Percentiles rank a stretch among this genome's conserved stretches.
Evolutionary conservation across 2,888 invertebrate genomes (phyloP).

Genomic region (Andrena flavipes): DNA sequence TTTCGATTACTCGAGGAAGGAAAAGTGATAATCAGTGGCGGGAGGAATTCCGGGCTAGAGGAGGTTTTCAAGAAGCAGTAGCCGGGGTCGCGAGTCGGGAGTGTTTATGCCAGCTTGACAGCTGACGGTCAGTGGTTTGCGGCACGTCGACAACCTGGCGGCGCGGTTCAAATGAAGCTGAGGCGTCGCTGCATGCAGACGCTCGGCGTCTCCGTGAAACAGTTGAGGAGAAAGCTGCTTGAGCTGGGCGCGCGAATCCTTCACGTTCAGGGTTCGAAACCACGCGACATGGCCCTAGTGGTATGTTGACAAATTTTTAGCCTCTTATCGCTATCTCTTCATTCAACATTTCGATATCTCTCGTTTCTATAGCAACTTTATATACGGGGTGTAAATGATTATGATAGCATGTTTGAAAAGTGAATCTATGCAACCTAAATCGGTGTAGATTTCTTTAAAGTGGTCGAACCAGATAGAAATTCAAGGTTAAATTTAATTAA

Average conservation of each 20-base stretch:
- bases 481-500: no score
- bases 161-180: conserved; percentile 84
- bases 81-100: conserved; percentile 40
- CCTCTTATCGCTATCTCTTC: not conserved
- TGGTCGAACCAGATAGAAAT: no score
- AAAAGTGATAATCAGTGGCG: conserved; percentile 38
- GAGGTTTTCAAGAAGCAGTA: conserved; percentile 5
- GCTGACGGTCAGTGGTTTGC: conserved; percentile 79
- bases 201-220: conserved; percentile 84
- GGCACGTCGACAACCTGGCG: conserved; percentile 82
- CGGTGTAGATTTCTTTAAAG: no score
- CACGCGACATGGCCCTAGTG: conserved; percentile 83
- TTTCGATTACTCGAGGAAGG: not conserved
- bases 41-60: conserved; percentile 31
- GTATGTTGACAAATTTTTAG: conserved; percentile 72
- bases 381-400: no score
- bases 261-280: conserved; percentile 82
- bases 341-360: not conserved
- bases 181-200: conserved; percentile 84
- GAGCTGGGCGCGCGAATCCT: conserved; percentile 82
- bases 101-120: conserved; percentile 78
- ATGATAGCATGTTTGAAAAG: no score
- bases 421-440: no score
- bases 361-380: not conserved
- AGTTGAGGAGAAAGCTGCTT: conserved; percentile 82